Conservation (phyloP, 2,113 vertebrate genomes). For the Elgaria multicarinata region DNA sequence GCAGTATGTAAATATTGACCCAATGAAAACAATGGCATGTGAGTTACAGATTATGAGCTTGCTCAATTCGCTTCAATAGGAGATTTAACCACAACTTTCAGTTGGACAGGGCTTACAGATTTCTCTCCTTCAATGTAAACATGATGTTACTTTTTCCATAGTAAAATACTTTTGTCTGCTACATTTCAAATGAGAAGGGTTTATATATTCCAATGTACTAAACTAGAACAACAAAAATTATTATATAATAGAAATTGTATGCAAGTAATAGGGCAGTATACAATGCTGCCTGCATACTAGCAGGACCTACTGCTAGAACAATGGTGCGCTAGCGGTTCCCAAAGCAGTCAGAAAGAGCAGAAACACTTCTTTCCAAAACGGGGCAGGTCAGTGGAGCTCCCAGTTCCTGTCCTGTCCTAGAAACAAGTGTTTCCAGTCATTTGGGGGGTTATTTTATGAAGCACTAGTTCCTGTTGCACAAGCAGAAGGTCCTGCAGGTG, state of each 20-base stretch:
- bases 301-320: too few relatives aligned
- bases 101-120: not conserved
- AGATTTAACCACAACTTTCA: not conserved
- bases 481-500: too few relatives aligned
- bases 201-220: not conserved
- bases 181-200: not conserved
- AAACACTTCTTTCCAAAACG: too few relatives aligned
- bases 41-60: not conserved
- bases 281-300: too few relatives aligned
- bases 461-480: too few relatives aligned
- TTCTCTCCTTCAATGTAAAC: not conserved
- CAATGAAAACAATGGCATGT: not conserved
- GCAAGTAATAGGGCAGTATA: too few relatives aligned
- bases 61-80: not conserved
- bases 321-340: too few relatives aligned
- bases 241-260: not conserved
- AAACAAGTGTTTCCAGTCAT: too few relatives aligned
- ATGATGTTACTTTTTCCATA: not conserved
- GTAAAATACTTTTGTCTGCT: not conserved
- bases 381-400: too few relatives aligned
- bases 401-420: too few relatives aligned
- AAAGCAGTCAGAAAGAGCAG: too few relatives aligned
- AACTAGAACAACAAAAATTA: not conserved
- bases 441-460: too few relatives aligned
- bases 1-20: constrained; percentile 23